These are phyloP conservation scores for Melinaea menophilus DNA, from an alignment of 2,888 invertebrate genomes.

Conservation along the genomic window DNA sequence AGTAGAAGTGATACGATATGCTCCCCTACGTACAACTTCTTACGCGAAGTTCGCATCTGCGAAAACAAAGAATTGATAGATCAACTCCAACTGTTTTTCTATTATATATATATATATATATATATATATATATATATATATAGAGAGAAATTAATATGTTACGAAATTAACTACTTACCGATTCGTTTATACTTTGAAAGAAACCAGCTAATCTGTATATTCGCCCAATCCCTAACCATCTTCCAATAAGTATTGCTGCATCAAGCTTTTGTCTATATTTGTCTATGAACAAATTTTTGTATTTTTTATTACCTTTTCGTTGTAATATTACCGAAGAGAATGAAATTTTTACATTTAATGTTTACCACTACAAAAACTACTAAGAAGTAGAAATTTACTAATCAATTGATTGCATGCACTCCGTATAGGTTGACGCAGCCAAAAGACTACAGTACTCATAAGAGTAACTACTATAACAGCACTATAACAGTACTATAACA, in stretches of 20 bases:
- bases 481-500: no score
- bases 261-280: constrained; percentile 31
- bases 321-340: background rate
- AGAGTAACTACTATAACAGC: no score
- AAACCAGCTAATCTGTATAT: constrained; percentile 56
- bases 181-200: constrained; percentile 50
- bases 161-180: constrained; percentile 42
- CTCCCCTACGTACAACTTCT: constrained; percentile 49
- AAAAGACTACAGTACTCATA: no score
- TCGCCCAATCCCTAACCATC: constrained; percentile 56
- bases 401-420: no score
- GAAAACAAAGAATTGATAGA: constrained; percentile 4
- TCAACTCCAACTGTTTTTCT: background rate
- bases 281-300: constrained; percentile 38
- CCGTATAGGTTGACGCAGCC: no score
- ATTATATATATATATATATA: background rate
- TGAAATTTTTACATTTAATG: no score
- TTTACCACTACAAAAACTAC: no score
- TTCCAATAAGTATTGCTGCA: constrained; percentile 38
- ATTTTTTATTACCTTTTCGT: background rate
- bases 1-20: constrained; percentile 45
- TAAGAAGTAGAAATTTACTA: no score
- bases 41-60: constrained; percentile 58
- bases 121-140: no score
- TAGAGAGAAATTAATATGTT: background rate